Evolutionary conservation across 53 echinoderm and acorn worm species (phyloP), one percentile per base, ranked within the genome.

Genomic region (Mesocentrotus franciscanus): DNA sequence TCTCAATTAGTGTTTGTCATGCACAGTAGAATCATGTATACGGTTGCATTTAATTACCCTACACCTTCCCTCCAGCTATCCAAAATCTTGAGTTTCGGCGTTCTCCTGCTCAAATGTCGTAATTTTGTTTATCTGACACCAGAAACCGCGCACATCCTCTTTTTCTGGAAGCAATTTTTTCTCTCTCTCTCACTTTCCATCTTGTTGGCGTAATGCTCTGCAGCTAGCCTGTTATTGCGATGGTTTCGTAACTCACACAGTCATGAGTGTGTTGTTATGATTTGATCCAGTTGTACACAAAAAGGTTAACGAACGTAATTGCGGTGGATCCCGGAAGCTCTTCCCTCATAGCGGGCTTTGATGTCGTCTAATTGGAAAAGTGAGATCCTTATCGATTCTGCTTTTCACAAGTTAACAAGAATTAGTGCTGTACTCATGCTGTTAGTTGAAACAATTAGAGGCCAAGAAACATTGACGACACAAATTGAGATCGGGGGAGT

Each of bases 331-430:
- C 92, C 92, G 92, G 71, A 74, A 92, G 92, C 92, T 39, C 56
- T 72, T 42, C 56, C 91, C 92, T 56, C 26, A 92, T 92, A 55
- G 71, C 75, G 27, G 56, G 71, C 92, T 71, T 92, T 92, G 74
- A 92, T 92, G 92, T 92, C 71, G 57, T 92, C 70, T 92, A 92
- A 92, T 92, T 92, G 92, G 92, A 71, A 92, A 92, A 72, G 92
- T 92, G 92, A 92, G 92, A 92, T 61, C 91, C 13, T 66, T 61
- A 91, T 91, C 91, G 91, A 91, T 91, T 58, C 35, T 91, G 35
- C 91, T 91, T 30, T 91, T 33, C 62, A 68, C 62, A 91, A 91
- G 91, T 91, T 91, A 91, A 91, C 33, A 91, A 64, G 91, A 91
- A 91, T 91, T 91, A 91, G 33, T 66, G 91, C 91, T 66, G 62